Evolutionary conservation across 2,797 vertebrate species (phyloP), one percentile per base, ranked within the genome.

Genomic region (Aselliscus stoliczkanus): DNA sequence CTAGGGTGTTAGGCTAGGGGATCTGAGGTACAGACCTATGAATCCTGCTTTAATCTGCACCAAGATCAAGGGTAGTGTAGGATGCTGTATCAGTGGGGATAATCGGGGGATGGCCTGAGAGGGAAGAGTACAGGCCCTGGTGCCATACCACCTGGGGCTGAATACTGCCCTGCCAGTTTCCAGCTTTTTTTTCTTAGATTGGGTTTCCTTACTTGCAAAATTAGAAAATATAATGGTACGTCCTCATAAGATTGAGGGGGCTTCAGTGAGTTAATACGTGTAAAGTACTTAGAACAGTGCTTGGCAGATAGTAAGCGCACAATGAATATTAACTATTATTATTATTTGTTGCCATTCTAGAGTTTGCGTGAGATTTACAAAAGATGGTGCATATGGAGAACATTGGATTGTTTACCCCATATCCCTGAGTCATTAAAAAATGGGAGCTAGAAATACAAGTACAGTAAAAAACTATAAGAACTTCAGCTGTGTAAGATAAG

Each of bases 321-420:
- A 54, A 5, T 47, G 60, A 79, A 83, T 87, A 11, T 67, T 89
- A 92, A 60, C 15, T 29, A 42, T 72, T 58, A 18, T 79, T 79
- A 47, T 85, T 94, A 69, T 42, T 93, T 85, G 34, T 58, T 87
- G 62, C 29, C 10, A 13, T 70, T 77, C 34, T 25, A 70, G 7
- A n/a, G 95, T 96, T 87, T 90, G 5, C 4, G 27, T 31, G 79
- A 97, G 7, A 79, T 85, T 95, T 90, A 15, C 37, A 54, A 94
- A 76, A 93, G 13, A 42, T 94, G 5, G 18, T 72, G 0, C 69
- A 50, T 92, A 3, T 39, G 15, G 76, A 87, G 31, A 81, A 93
- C 31, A 52, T 50, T 89, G 34, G 42, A 39, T 92, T 84, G 4
- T 90, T 89, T 37, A 25, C 7, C 8, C 3, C 60, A 1, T 67